Evolutionary conservation across 2,888 invertebrate species (phyloP).

Genomic region (Lissocephala sabroskyi): DNA sequence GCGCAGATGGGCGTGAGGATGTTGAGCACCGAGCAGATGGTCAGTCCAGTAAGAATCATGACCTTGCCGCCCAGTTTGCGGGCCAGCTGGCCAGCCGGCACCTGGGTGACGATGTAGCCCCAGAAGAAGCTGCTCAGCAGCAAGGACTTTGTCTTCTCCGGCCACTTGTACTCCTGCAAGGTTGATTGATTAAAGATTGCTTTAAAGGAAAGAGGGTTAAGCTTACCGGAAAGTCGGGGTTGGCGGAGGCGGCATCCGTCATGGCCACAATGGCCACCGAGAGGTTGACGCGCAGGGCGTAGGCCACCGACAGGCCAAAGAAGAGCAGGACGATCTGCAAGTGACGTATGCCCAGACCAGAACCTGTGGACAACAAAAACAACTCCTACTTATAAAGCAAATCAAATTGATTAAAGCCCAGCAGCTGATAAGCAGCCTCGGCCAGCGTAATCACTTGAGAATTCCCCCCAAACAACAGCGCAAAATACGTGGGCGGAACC

Average conservation of each 20-base stretch:
- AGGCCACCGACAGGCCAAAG: slow-evolving; percentile 76
- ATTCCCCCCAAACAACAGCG: no score
- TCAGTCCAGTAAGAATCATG: slow-evolving; percentile 75
- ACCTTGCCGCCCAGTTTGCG: slow-evolving; percentile 81
- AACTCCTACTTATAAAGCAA: no score
- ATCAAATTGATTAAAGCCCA: neutral
- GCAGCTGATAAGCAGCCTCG: neutral
- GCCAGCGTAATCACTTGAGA: no score
- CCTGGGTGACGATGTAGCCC: slow-evolving; percentile 78
- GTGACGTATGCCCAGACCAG: slow-evolving; percentile 76
- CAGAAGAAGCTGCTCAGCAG: slow-evolving; percentile 80
- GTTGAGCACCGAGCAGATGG: slow-evolving; percentile 78
- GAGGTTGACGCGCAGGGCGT: slow-evolving; percentile 79
- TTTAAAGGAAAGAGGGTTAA: neutral
- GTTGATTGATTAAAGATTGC: slow-evolving; percentile 16
- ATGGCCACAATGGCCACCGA: slow-evolving; percentile 84
- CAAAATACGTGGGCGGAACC: no score
- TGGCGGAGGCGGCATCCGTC: slow-evolving; percentile 74
- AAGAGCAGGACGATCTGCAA: slow-evolving; percentile 78
- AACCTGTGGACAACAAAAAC: slow-evolving; percentile 31
- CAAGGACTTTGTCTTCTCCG: slow-evolving; percentile 74
- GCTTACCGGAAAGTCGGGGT: slow-evolving; percentile 65
- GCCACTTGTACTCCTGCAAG: slow-evolving; percentile 77
- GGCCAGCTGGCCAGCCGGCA: slow-evolving; percentile 81
- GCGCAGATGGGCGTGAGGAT: slow-evolving; percentile 81